Conservation (phyloP, 2,113 vertebrate genomes). For the Halcyon malimbica region DNA sequence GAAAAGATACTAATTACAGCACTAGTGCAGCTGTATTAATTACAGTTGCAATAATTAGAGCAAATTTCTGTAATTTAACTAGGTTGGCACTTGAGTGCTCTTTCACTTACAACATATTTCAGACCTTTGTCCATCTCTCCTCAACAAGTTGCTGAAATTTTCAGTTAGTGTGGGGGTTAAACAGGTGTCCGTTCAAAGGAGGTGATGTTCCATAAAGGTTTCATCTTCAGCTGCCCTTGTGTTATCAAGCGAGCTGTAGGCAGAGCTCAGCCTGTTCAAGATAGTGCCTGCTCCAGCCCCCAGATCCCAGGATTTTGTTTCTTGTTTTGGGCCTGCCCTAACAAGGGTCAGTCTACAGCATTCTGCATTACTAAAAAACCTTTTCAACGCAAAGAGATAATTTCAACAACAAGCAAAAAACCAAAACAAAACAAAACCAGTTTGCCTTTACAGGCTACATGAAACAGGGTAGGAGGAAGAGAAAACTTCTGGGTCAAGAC, state of each 20-base stretch:
- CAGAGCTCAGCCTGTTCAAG: not conserved
- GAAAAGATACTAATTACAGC: slow-evolving; percentile 26
- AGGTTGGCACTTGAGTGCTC: slow-evolving; percentile 10
- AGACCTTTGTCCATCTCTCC: not conserved
- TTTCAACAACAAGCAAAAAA: not conserved
- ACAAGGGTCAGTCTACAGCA: not conserved
- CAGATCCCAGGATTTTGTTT: not conserved
- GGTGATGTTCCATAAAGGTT: not conserved
- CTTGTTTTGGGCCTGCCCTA: not conserved
- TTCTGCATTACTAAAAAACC: not conserved
- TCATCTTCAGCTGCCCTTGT: not conserved
- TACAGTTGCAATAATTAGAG: slow-evolving; percentile 35
- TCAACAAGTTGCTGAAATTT: not conserved
- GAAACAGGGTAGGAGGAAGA: not conserved
- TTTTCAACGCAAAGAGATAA: not conserved
- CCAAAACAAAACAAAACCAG: not conserved
- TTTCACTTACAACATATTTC: not conserved
- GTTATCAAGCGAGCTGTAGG: not conserved
- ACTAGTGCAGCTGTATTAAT: slow-evolving; percentile 38
- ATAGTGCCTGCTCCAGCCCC: not conserved
- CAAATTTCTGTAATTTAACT: slow-evolving; percentile 36
- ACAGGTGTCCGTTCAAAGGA: not conserved
- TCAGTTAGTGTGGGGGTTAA: not conserved
- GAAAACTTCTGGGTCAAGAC: not conserved
- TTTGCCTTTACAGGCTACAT: not conserved